Evolutionary conservation across 2,113 vertebrate species (phyloP).

Genomic region (Trochalopteron elliotii): DNA sequence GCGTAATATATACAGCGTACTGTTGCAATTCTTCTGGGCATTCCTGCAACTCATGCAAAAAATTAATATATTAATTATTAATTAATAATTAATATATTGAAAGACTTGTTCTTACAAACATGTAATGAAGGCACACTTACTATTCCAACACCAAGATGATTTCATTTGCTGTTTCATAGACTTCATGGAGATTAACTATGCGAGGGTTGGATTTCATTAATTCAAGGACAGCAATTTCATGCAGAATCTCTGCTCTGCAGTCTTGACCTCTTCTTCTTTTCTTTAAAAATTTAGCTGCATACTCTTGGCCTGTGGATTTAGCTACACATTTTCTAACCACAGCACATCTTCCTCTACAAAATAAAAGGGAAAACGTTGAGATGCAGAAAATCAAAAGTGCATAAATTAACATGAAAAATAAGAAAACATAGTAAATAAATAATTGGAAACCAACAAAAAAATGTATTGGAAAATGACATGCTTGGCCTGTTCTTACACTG

Average conservation of each 20-base stretch:
- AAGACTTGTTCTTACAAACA: background rate
- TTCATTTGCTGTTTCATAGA: slow-evolving; percentile 90
- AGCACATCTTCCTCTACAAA: slow-evolving; percentile 88
- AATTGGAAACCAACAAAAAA: background rate
- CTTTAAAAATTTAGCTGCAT: slow-evolving; percentile 93
- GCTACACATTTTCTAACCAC: slow-evolving; percentile 92
- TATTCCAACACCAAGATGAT: slow-evolving; percentile 91
- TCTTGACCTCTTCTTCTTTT: slow-evolving; percentile 93
- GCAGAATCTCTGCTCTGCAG: slow-evolving; percentile 88
- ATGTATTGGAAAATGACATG: background rate
- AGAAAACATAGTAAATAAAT: background rate
- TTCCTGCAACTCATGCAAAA: background rate
- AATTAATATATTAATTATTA: background rate
- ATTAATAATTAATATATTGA: background rate
- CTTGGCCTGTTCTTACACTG: background rate
- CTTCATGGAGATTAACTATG: slow-evolving; percentile 89
- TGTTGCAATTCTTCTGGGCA: background rate
- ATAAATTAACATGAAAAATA: background rate
- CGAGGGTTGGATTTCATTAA: slow-evolving; percentile 80
- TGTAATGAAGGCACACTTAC: slow-evolving; percentile 77
- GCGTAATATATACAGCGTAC: background rate
- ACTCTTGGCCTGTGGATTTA: slow-evolving; percentile 88
- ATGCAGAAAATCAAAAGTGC: background rate
- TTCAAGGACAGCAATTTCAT: slow-evolving; percentile 94
- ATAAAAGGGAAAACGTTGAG: background rate